Base-by-base conservation (phyloP, 1,140 invertebrate species). In the Teleopsis dalmanni region DNA sequence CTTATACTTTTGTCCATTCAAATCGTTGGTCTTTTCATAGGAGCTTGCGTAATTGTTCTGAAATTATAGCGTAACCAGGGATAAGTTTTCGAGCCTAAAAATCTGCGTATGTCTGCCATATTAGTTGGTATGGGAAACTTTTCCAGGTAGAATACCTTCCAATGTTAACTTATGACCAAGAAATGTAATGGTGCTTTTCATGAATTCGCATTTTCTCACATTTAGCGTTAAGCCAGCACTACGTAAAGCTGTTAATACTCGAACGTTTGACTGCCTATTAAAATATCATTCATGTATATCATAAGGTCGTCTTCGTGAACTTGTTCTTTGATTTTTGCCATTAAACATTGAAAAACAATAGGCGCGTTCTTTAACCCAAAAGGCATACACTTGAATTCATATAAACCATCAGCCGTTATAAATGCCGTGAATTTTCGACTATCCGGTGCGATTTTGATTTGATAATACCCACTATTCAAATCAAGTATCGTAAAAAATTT, bases 331-430 rank as follows among this genome's bases (percentile, higher is more conserved):
- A 53, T 16, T 37, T 41, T 23, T 43, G 54, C 58, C 16, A 71
- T 57, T 8, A 54, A 52, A 38, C 59, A 54, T 45, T 68, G 59
- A 48, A 62, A 68, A 33, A 60, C 57, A 2, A 51, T 19, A 1
- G 56, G 55, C 0, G 57, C 57, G 50, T 64, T 69, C 31, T 53
- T 52, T 1, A 70, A 44, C 3, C 70, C 64, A 42, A 69, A 70
- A 0, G 65, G 67, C 43, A 66, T 62, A 70, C 58, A 72, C 76
- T 80, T 82, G 47, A 62, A 64, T 3, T 74, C 73, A 50, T 74
- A 78, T 25, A 65, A 62, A 3, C 46, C 57, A 47, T 72, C 71
- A 0, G 61, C 59, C 0, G 69, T 74, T 2, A 73, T 64, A 45
- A 73, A 72, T 0, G 60, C 71, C 2, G 70, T 72, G 34, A 31